These are phyloP conservation scores for Amphiprion percula DNA, from an alignment of 2,113 vertebrate species.

Conservation along the genomic window DNA sequence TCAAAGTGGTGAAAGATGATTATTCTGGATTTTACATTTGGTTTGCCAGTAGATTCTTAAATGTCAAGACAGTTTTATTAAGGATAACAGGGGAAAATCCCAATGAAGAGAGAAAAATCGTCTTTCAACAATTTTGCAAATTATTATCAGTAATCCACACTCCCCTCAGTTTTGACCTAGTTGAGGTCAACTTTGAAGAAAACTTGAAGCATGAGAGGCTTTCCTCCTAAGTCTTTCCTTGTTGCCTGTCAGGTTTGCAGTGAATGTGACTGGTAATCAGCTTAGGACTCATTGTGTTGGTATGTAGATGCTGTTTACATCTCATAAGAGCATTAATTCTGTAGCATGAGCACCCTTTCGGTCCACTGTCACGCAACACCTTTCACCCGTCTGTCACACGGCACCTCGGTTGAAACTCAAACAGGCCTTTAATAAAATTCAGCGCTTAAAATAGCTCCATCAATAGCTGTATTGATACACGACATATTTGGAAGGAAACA, in stretches of 20 bases:
- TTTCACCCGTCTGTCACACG: constrained; percentile 15
- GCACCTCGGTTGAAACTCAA: not conserved
- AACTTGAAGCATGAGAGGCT: constrained; percentile 38
- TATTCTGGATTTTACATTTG: constrained; percentile 25
- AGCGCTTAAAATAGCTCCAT: not conserved
- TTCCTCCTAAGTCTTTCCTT: constrained; percentile 39
- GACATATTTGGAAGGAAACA: not conserved
- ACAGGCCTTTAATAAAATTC: not conserved
- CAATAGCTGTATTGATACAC: not conserved
- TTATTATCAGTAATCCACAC: constrained; percentile 20
- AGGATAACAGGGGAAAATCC: constrained; percentile 11
- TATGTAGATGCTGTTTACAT: constrained; percentile 68
- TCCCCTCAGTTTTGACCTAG: constrained; percentile 34
- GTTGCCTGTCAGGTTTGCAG: constrained; percentile 39
- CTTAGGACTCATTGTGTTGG: constrained; percentile 66
- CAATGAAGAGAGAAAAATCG: constrained; percentile 18
- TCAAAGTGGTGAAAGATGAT: constrained; percentile 19
- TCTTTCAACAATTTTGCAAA: constrained; percentile 13
- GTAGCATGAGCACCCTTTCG: constrained; percentile 45
- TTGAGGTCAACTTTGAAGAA: constrained; percentile 54
- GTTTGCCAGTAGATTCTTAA: constrained; percentile 13
- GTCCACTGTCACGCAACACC: constrained; percentile 54
- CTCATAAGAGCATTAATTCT: constrained; percentile 67
- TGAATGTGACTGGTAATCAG: constrained; percentile 74
- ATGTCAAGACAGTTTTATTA: constrained; percentile 4